These are phyloP conservation scores for Rissa tridactyla DNA, from an alignment of 2,113 vertebrate species.

Conservation along the genomic window DNA sequence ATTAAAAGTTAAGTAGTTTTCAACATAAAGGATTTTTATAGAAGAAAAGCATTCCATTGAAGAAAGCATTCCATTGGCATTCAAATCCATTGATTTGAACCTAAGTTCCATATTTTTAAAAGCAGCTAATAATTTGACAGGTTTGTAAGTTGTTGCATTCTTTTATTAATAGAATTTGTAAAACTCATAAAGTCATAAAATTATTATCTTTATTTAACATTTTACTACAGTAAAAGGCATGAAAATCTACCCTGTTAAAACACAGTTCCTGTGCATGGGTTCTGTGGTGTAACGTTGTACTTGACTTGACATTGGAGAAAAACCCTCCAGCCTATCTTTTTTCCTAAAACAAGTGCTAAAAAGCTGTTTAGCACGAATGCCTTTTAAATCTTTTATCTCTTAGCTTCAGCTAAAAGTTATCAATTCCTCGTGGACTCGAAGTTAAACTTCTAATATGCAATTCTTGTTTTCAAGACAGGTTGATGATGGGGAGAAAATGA, in stretches of 20 bases:
- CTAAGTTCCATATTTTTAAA: neutral
- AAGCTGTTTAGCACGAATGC: neutral
- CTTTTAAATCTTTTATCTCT: neutral
- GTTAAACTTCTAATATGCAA: neutral
- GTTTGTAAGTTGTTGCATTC: neutral
- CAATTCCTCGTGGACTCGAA: neutral
- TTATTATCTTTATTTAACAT: neutral
- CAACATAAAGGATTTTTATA: neutral
- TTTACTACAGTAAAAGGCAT: neutral
- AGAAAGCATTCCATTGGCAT: neutral
- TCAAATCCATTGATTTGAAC: neutral
- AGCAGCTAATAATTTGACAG: neutral
- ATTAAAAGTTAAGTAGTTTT: neutral
- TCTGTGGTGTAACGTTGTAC: neutral
- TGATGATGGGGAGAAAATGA: neutral
- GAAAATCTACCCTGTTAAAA: neutral
- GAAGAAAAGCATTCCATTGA: neutral
- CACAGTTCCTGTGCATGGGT: neutral
- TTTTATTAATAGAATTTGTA: neutral
- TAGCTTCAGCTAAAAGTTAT: neutral
- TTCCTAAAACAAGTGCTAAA: neutral
- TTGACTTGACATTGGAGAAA: neutral
- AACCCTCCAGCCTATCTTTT: neutral
- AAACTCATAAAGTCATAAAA: neutral
- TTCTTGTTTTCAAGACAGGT: neutral